These are phyloP conservation scores for Phaetusa simplex DNA, from an alignment of 2,113 vertebrate species.

Conservation along the genomic window DNA sequence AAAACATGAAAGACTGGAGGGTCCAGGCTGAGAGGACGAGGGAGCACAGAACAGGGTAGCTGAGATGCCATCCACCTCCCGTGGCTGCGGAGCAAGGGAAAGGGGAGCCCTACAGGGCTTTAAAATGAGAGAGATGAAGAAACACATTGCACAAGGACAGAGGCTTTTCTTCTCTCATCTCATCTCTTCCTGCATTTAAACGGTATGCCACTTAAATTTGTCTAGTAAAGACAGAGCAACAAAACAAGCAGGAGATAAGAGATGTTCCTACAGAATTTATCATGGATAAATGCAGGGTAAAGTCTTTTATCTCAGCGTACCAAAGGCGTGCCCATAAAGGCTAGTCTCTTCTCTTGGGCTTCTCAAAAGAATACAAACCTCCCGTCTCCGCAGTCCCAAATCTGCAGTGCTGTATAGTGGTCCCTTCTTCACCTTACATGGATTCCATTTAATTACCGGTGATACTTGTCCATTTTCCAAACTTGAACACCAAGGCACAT, in stretches of 20 bases:
- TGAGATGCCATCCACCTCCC: not conserved
- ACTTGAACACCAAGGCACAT: not conserved
- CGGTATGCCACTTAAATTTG: not conserved
- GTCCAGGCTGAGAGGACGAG: accelerated
- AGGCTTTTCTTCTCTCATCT: not conserved
- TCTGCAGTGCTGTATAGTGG: not conserved
- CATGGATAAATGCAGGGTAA: not conserved
- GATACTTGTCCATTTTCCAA: not conserved
- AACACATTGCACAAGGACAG: not conserved
- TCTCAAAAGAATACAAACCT: not conserved
- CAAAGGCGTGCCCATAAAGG: not conserved
- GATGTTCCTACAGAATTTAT: not conserved
- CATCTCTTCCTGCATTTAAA: not conserved
- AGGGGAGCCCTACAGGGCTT: not conserved
- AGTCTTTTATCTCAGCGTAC: not conserved
- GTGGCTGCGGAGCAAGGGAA: accelerated
- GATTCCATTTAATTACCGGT: not conserved
- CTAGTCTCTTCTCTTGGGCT: not conserved
- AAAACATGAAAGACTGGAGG: not conserved
- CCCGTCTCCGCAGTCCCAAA: not conserved
- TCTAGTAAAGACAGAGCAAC: not conserved
- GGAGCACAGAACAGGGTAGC: accelerated
- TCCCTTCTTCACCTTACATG: not conserved
- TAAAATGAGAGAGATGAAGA: not conserved
- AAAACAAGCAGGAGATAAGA: not conserved